Evolutionary conservation across 2,113 vertebrate genomes (phyloP).

Genomic region (mouse (Mus musculus)): GRCm39 chr1:33851001-33851500

Average conservation of each 20-base stretch:
- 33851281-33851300: neutral
- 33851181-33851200: neutral
- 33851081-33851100: constrained; percentile 15
- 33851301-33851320: neutral
- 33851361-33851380: constrained; percentile 32
- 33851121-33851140: neutral
- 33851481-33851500: neutral
- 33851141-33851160: neutral
- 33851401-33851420: constrained; percentile 38
- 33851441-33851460: constrained; percentile 43
- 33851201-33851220: neutral
- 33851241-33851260: neutral
- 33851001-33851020: neutral
- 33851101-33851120: neutral
- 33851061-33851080: neutral
- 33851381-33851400: neutral
- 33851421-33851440: neutral
- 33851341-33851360: neutral
- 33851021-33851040: constrained; percentile 52
- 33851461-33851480: constrained; percentile 15
- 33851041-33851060: constrained; percentile 33
- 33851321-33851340: constrained; percentile 55
- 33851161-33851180: neutral
- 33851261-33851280: neutral
- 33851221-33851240: neutral